Base-by-base conservation (phyloP, 2,888 invertebrate genomes). In the Scaptomyza tumidula region DNA sequence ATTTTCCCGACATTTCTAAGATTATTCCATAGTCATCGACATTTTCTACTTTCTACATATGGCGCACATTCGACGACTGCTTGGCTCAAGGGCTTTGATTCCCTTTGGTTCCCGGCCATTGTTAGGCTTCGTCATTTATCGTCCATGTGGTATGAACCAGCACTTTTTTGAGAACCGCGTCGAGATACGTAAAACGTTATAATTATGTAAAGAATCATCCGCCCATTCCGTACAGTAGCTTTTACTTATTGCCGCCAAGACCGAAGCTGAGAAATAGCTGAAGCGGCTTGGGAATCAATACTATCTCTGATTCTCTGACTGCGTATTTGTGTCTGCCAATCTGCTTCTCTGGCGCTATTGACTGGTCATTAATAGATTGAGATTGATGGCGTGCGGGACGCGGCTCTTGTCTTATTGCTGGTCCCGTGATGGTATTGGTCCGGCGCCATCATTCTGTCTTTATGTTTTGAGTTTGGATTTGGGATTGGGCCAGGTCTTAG, bases 1-100 rank as follows among this genome's bases (percentile, higher is more conserved):
- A 84, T 80, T 84, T 84, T 82, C 73, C 86, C 79, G 83, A 83
- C 84, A 81, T 83, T 80, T 81, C 72, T 70, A 56, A 79, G 86
- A 84, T 84, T 84, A 84, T 75, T 83, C 72, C 81, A 83, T 66
- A 84, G 84, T 86, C 85, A 86, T 86, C 84, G 80, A 78, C 84
- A 85, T 84, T 84, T 52, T 63, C 50, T 76, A 85, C 80, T 84
- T 82, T 86, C 84, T 83, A 84, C 76, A 74, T 75, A 80, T 76
- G 65, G 68, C 77, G 57, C 70, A 67, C 71, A 62, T 53, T 59
- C 41, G 64, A 58, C 50, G 58, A 46, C 52, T 50, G 64, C 41
- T 49, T 19, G 24, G 37, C 48, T 57, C 58, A 63, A 43, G 41
- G 37, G 50, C 35, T 37, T 50, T 37, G 50, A 14, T 39, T 39